Percentiles rank a stretch among this genome's conserved stretches.
Evolutionary conservation across 2,113 vertebrate species (phyloP).

Genomic region (Helogale parvula): DNA sequence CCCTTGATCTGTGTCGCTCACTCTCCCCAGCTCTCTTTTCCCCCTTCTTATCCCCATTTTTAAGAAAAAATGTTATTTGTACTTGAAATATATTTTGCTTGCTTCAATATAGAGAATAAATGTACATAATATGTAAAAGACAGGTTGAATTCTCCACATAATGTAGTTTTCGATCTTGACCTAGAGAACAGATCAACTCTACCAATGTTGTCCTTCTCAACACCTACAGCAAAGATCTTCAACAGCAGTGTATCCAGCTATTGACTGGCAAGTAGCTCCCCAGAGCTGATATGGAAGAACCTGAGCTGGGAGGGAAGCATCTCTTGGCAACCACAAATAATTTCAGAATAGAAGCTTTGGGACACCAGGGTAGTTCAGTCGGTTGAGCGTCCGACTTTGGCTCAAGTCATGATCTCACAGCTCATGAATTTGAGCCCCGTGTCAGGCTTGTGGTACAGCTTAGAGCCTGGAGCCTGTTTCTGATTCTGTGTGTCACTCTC

Average conservation of each 20-base stretch:
- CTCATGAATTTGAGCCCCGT: no score
- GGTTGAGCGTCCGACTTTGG: no score
- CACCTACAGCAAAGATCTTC: background rate
- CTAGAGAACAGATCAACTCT: background rate
- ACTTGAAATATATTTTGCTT: background rate
- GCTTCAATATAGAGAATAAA: background rate
- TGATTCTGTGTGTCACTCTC: no score
- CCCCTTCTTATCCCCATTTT: background rate
- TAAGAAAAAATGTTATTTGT: background rate
- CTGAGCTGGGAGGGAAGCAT: background rate
- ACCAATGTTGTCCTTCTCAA: background rate
- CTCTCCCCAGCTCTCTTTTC: no score
- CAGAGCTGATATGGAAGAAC: background rate
- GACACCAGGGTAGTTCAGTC: no score
- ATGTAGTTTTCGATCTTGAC: background rate
- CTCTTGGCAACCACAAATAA: background rate
- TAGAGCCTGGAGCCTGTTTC: no score
- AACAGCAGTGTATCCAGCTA: background rate
- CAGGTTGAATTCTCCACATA: background rate
- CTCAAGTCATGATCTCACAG: no score
- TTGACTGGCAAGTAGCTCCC: background rate
- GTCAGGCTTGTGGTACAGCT: no score
- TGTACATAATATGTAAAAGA: background rate
- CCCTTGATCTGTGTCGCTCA: no score
- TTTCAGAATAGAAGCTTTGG: background rate